Evolutionary conservation across 2,797 vertebrate species (phyloP), one percentile per base, ranked within the genome.

Genomic region (Epinephelus awoara): DNA sequence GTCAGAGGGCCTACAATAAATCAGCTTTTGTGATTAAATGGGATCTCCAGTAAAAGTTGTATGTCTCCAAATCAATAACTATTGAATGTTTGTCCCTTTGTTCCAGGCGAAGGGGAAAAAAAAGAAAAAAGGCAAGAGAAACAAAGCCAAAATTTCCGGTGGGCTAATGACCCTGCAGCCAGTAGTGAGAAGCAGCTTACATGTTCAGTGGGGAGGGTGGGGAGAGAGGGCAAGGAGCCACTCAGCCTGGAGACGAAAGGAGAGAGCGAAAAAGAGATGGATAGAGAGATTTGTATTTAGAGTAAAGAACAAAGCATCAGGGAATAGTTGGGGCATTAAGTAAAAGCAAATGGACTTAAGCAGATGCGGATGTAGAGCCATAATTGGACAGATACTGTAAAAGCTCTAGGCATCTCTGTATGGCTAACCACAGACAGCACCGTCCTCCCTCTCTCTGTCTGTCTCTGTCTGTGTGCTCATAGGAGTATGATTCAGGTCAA

Each of bases 1-100:
- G 95, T 96, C 95, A 94, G 90, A 93, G 90, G 84, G 85, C 90
- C 93, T 88, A 94, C 93, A 94, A 95, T 96, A 96, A 96, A 96
- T 96, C 95, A 95, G 95, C 95, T 96, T 96, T 96, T 96, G 94
- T 95, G 96, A 96, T 96, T 96, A 96, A 96, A 96, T 95, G 94
- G 95, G 92, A 91, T 93, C 93, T 91, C 94, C 94, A 95, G 96
- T 96, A 95, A 96, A 96, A 96, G 93, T 95, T 94, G 90, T 88
- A 91, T 81, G 83, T 93, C 92, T 90, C 88, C 78, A 91, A 93
- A 96, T 96, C 96, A 95, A 96, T 96, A 96, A 92, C 85, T 95
- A 96, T 96, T 93, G 95, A 95, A 95, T 95, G 93, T 94, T 94
- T 93, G 77, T 92, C 85, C 85, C 85, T 92, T 94, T 94, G 90